Conservation (phyloP, 2,113 vertebrate species). For the Oreochromis aureus region DNA sequence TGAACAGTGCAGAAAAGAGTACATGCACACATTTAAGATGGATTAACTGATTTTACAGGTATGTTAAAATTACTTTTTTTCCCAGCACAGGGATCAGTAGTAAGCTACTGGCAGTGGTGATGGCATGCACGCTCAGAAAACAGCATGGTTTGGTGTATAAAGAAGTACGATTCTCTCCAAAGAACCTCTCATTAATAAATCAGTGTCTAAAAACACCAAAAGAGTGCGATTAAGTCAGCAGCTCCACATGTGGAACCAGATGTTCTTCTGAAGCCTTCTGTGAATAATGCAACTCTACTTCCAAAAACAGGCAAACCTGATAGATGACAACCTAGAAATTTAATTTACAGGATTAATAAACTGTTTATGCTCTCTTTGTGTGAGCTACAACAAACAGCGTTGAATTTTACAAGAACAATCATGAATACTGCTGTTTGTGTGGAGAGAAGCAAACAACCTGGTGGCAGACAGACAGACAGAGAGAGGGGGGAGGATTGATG, state of each 20-base stretch:
- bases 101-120: background rate
- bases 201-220: background rate
- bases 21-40: background rate
- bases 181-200: conserved; percentile 26
- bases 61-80: background rate
- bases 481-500: background rate
- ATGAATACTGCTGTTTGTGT: background rate
- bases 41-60: background rate
- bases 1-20: background rate
- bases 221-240: conserved; percentile 13
- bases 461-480: background rate
- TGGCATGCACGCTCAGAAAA: background rate
- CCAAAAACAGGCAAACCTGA: background rate
- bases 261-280: background rate
- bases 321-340: background rate
- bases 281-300: background rate
- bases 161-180: background rate
- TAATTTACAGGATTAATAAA: background rate
- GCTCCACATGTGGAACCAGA: background rate
- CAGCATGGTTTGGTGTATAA: background rate
- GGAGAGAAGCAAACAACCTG: background rate
- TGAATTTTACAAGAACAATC: background rate
- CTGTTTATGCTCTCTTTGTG: background rate
- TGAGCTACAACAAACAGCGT: background rate
- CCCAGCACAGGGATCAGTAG: background rate